phyloP scores from a whole-genome alignment of 2,113 vertebrate species.

The Dasyornis broadbenti region DNA sequence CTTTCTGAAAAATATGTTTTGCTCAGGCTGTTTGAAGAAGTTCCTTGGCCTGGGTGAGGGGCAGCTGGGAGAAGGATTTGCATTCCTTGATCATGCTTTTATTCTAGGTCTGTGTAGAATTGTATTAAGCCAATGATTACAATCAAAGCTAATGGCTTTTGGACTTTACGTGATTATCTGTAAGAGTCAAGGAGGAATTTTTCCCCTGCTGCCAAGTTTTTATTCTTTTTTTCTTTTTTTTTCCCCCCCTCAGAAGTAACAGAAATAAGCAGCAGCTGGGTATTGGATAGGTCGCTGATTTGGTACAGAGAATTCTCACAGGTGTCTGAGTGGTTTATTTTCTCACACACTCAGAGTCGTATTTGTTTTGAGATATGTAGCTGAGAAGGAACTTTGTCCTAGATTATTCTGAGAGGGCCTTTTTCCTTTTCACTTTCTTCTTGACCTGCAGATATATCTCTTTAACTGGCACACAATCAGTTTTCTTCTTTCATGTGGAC shows the following conservation, averaged over 20 bases:
- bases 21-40: background rate
- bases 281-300: background rate
- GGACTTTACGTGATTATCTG: background rate
- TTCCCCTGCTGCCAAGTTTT: background rate
- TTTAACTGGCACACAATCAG: background rate
- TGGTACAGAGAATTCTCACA: conserved; percentile 11
- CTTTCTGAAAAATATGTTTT: background rate
- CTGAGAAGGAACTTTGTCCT: background rate
- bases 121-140: conserved; percentile 16
- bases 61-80: background rate
- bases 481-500: background rate
- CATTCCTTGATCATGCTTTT: background rate
- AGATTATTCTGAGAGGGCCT: background rate
- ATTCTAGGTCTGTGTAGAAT: background rate
- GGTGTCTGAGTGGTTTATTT: conserved; percentile 11
- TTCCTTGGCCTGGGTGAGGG: background rate
- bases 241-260: background rate
- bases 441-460: background rate
- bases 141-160: conserved; percentile 44
- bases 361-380: background rate
- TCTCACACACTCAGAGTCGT: background rate
- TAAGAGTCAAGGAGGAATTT: background rate
- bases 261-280: conserved; percentile 16
- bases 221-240: background rate
- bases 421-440: background rate